Base-by-base conservation (phyloP, 2,888 invertebrate genomes). In the Drosophila atroscutellata region DNA sequence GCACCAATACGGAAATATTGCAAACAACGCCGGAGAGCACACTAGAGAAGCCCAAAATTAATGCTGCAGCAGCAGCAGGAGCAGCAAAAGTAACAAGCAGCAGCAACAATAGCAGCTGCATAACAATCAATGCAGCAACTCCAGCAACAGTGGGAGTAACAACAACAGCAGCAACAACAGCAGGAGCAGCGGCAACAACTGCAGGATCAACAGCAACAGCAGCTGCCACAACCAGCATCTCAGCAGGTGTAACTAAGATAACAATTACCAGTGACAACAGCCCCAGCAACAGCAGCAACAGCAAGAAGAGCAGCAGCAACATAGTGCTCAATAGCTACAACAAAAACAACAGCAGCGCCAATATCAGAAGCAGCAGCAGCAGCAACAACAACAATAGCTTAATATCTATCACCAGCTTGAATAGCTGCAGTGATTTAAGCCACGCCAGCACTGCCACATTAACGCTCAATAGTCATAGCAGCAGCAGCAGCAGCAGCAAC, bases 1-100 rank as follows among this genome's bases (percentile, higher is more conserved):
- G 92, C 72, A 88, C 90, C 75, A 91, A 80, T 66, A 91, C 90
- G 82, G 92, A 92, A 72, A 91, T 90, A 70, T 83, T 91, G 66
- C 83, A 90, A 69, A 83, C 90, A 56, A 80, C 87, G 69, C 86
- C 92, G 51, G 90, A 90, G 63, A 91, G 88, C 77, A 92, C 92
- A 6, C 73, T 91, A 64, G 90, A 91, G 72, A 92, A 92, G 77
- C 74, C 91, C 45, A 65, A 75, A 54, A 62, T 61, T 24, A 59
- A 42, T 37, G 30, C 67, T 49, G 49, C 72, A 52, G 50, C 39
- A 50, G 15, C 24, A 32, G 15, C 20, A 32, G 42, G 74, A 69
- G n/a, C 75, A 79, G 24, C 74, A 73, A 3, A 77, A 72, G 55
- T 74, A 58, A 39, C 72, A 72, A 81, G 42, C 75, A 76, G 39